Conservation (phyloP, 92 coral and sea anemone species). For the Phenganax stokvisi region DNA sequence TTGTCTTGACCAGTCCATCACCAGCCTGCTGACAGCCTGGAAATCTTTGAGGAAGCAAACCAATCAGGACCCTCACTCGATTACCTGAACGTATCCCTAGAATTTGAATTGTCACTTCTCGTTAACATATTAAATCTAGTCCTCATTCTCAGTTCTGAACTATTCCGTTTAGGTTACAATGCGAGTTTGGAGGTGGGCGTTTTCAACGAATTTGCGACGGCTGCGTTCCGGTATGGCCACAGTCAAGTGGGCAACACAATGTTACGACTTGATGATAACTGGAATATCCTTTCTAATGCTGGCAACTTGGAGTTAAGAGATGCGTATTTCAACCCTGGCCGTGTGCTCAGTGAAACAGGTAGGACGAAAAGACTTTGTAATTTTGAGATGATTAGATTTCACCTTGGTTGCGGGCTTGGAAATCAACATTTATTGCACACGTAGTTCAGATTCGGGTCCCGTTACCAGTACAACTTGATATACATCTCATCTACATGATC, state of each 20-base stretch:
- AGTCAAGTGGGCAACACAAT: slow-evolving; percentile 88
- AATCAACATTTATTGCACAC: no score
- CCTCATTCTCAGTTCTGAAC: neutral
- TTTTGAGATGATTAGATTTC: no score
- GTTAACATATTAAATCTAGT: no score
- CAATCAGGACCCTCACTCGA: no score
- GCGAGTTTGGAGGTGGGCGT: slow-evolving; percentile 76
- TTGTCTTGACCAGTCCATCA: neutral
- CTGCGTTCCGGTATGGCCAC: slow-evolving; percentile 98
- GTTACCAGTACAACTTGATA: no score
- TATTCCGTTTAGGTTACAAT: slow-evolving; percentile 73
- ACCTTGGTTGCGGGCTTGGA: no score
- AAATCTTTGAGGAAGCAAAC: no score
- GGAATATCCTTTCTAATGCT: slow-evolving; percentile 61
- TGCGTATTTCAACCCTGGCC: slow-evolving; percentile 97
- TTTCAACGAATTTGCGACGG: slow-evolving; percentile 96
- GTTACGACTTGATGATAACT: slow-evolving; percentile 82
- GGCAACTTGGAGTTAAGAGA: slow-evolving; percentile 91
- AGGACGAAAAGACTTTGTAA: neutral
- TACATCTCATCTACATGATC: no score
- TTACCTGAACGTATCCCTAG: no score
- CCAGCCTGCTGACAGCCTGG: neutral
- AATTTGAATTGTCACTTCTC: no score
- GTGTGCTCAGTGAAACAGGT: slow-evolving; percentile 77
- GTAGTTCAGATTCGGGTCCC: no score